These are phyloP conservation scores for Archilochus colubris DNA, from an alignment of 2,113 vertebrate species.

Conservation along the genomic window DNA sequence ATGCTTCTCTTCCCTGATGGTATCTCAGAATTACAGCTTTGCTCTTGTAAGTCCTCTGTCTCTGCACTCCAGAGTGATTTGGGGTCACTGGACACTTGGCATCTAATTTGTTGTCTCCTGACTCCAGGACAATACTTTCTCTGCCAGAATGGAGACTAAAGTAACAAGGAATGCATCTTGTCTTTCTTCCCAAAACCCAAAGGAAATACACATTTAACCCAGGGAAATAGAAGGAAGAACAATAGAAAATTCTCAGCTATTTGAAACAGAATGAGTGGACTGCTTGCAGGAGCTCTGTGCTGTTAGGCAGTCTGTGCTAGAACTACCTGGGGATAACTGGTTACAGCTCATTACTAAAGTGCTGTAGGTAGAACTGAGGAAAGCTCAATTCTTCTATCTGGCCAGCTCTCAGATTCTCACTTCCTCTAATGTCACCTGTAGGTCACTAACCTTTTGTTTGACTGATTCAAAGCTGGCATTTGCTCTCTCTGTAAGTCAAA, in stretches of 20 bases:
- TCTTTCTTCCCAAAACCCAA: conserved; percentile 3
- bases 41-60: neutral
- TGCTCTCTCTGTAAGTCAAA: neutral
- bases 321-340: neutral
- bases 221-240: neutral
- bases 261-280: neutral
- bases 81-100: neutral
- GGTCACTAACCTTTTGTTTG: neutral
- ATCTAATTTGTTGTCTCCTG: conserved; percentile 1
- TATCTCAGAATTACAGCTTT: neutral
- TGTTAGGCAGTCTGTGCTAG: neutral
- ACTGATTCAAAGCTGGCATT: neutral
- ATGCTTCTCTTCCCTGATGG: neutral
- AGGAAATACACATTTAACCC: neutral
- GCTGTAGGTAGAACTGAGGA: neutral
- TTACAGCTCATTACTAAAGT: neutral
- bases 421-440: neutral
- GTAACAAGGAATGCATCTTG: neutral
- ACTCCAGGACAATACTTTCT: neutral
- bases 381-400: neutral
- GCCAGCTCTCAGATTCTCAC: neutral
- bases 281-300: neutral
- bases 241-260: neutral
- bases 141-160: neutral
- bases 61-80: neutral